Base-by-base conservation (phyloP, 1,140 invertebrate species). In the Pogonognathellus flavescens region DNA sequence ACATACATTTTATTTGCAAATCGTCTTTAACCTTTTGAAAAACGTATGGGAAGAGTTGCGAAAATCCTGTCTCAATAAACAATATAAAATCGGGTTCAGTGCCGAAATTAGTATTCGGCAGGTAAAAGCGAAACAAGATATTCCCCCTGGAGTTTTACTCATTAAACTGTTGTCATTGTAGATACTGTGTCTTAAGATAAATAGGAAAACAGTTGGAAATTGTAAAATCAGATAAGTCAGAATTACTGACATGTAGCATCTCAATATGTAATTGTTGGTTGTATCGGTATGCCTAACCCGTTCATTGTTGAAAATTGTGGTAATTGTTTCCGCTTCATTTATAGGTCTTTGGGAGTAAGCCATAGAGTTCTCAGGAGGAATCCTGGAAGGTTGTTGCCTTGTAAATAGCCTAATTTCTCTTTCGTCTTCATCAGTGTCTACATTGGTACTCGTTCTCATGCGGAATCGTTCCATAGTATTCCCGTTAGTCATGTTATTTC, bases 221-320 rank as follows among this genome's bases (percentile, higher is more conserved):
- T 76, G 31, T 76, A 76, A 31, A n/a, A 55, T 11, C n/a, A 81
- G 0, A 14, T 55, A 81, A 13, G 31, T 11, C 0, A 18, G 8
- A 14, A 22, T 81, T 22, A 81, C n/a, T 18, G 50, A 18, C 22
- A 81, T 55, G 13, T 81, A 81, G 50, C 50, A 55, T 55, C 55
- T 53, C 11, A 81, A 22, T 13, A 81, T 50, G 22, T 53, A 18
- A 1, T 81, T 50, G n/a, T 7, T 81, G 14, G 80, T 81, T 22
- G 18, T 18, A 9, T 81, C 80, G 6, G 52, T 55, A 81, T 81
- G 22, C 55, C 16, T 18, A 81, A 55, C 16, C 11, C 80, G 0
- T 8, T 81, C 80, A 55, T 57, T 81, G n/a, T 14, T 31, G 8
- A 31, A 50, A n/a, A 76, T 49, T 10, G 7, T 13, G n/a, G 31